Evolutionary conservation across 1,140 invertebrate genomes (phyloP).

Genomic region (Rhagoletis pomonella): DNA sequence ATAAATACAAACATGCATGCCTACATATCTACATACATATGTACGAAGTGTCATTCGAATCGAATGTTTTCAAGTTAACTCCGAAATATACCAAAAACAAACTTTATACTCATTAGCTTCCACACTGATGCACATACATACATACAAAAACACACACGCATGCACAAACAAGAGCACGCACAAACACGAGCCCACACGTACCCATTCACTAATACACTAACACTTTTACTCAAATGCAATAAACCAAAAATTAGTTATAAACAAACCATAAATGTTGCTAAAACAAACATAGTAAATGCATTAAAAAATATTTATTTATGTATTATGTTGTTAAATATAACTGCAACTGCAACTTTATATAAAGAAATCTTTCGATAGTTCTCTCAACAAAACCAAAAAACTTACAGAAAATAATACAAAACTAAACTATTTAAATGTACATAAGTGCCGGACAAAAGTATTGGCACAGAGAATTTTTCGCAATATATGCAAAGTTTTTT

Average conservation of each 20-base stretch:
- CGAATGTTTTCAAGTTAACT: conserved; percentile 20
- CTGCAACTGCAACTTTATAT: neutral
- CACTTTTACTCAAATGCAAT: neutral
- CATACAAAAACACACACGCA: neutral
- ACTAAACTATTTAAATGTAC: neutral
- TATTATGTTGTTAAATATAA: neutral
- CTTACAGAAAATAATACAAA: neutral
- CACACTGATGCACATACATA: neutral
- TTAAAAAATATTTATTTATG: conserved; percentile 58
- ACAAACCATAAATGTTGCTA: neutral
- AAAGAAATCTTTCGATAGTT: no score
- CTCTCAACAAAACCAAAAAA: neutral
- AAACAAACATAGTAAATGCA: conserved; percentile 3
- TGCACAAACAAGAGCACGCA: neutral
- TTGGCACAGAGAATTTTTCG: no score
- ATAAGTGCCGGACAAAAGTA: no score
- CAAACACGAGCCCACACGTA: conserved; percentile 41
- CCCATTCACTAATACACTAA: neutral
- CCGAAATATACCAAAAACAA: conserved; percentile 36
- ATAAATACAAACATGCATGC: neutral
- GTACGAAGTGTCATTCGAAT: conserved; percentile 20
- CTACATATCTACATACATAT: neutral
- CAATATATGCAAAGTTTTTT: no score
- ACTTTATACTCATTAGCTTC: neutral
- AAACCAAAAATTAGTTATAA: conserved; percentile 38